Conservation (phyloP, 2,113 vertebrate species). For the Leucosticte australis region DNA sequence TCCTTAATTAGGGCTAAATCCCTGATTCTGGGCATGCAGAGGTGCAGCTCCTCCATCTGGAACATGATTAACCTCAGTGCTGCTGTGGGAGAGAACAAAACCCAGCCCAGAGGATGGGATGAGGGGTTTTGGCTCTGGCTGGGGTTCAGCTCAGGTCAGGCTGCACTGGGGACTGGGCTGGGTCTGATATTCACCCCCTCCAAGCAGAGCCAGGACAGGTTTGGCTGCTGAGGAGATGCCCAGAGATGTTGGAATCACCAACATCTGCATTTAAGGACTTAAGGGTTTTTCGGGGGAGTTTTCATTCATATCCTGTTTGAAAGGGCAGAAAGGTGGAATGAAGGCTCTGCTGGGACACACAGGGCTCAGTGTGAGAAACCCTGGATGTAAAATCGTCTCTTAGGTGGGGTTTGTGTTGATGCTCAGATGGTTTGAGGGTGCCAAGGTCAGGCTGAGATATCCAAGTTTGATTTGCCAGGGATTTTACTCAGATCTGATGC, state of each 20-base stretch:
- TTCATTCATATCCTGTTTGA: neutral
- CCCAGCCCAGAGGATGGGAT: neutral
- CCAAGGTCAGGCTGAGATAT: neutral
- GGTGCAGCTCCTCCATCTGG: neutral
- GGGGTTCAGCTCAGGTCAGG: conserved; percentile 10
- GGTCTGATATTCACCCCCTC: neutral
- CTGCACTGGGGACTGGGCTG: neutral
- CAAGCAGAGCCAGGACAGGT: neutral
- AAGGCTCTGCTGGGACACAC: neutral
- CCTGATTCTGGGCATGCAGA: neutral
- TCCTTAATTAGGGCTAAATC: conserved; percentile 18
- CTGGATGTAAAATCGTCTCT: neutral
- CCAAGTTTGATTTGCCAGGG: neutral
- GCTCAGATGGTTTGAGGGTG: neutral
- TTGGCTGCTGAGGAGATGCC: neutral
- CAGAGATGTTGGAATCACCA: neutral
- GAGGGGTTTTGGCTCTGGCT: neutral
- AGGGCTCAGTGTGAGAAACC: neutral
- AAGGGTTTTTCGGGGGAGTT: neutral
- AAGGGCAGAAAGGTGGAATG: neutral
- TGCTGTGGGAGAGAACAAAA: neutral
- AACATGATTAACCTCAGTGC: neutral
- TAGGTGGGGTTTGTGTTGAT: neutral
- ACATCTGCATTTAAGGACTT: neutral
- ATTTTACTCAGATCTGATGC: neutral